Conservation (phyloP, 30 jellyfish, hydroid and myxozoan genomes). For the Calvadosia cruxmelitensis region DNA sequence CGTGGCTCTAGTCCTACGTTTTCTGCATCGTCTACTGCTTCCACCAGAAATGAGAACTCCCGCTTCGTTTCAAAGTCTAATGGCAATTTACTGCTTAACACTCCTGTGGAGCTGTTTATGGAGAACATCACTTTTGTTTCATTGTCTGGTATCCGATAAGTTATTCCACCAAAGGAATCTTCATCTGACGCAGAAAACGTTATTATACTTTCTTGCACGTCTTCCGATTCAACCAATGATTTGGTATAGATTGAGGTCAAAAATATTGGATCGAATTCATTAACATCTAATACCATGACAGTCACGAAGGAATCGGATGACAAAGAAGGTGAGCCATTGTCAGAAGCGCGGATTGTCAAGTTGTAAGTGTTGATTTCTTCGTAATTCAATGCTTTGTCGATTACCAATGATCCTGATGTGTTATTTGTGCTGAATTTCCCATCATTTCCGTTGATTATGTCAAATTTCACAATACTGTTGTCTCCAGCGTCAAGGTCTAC, state of each 20-base stretch:
- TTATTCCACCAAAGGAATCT: background rate
- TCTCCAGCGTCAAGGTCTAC: background rate
- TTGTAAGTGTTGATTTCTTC: background rate
- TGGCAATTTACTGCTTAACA: background rate
- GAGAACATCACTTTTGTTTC: background rate
- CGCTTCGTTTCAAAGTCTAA: background rate
- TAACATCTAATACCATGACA: background rate
- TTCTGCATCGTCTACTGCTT: background rate
- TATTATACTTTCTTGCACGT: background rate
- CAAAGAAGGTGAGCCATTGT: background rate
- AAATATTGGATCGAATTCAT: background rate
- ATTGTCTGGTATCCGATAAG: background rate
- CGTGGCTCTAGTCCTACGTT: background rate
- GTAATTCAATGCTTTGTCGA: background rate
- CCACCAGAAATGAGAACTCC: background rate
- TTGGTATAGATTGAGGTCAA: background rate
- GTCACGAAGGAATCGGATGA: background rate
- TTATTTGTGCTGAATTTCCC: background rate
- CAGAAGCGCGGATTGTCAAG: background rate
- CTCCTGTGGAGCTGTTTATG: slow-evolving; percentile 2
- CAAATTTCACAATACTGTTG: background rate
- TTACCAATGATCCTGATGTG: background rate
- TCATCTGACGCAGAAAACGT: background rate
- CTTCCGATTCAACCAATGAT: background rate
- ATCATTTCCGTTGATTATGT: background rate